phyloP scores from a whole-genome alignment of 1,140 invertebrate genomes.

The Harpegnathos saltator region DNA sequence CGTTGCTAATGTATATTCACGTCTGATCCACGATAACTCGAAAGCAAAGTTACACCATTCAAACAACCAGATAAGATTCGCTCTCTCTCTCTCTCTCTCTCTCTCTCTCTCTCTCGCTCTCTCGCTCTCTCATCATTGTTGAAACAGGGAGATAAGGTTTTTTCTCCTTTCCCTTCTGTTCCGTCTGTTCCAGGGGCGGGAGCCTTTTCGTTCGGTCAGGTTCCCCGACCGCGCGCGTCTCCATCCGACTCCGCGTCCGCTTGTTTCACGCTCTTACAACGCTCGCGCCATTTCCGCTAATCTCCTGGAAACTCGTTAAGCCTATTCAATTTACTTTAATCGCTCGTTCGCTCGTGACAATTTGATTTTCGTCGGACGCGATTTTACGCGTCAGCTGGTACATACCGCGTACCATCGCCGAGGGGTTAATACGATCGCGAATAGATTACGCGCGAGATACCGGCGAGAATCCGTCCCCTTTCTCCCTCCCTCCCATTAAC shows the following conservation, averaged over 20 bases:
- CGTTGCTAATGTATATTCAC: too few species aligned
- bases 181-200: not conserved
- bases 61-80: not conserved
- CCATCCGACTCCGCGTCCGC: conserved; percentile 14
- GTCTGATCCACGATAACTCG: not conserved
- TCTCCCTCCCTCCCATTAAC: too few species aligned
- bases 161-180: not conserved
- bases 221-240: conserved; percentile 21
- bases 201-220: not conserved
- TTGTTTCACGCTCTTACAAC: conserved; percentile 43
- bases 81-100: not conserved
- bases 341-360: conserved; percentile 64
- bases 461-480: not conserved
- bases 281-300: conserved; percentile 57
- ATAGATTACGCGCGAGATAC: not conserved
- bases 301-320: conserved; percentile 66
- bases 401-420: conserved; percentile 3
- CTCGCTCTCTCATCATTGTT: not conserved
- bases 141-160: not conserved
- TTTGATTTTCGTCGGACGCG: conserved; percentile 55
- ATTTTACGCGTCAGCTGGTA: conserved; percentile 39
- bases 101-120: too few species aligned
- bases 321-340: conserved; percentile 67
- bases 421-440: conserved; percentile 2
- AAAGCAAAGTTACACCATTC: not conserved